Evolutionary conservation across 2,113 vertebrate species (phyloP).

Genomic region (Peromyscus leucopus): DNA sequence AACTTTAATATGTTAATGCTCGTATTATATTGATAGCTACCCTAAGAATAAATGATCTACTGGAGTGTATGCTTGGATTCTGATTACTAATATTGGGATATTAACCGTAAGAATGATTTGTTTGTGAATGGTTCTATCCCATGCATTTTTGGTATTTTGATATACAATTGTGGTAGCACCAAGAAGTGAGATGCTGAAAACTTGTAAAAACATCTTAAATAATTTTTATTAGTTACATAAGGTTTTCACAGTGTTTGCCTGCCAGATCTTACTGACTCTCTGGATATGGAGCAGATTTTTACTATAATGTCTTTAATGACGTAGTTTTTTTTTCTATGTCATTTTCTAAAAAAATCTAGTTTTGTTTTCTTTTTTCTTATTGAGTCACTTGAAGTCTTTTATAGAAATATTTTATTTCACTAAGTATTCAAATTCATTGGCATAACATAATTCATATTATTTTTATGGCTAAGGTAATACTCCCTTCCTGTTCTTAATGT

Average conservation of each 20-base stretch:
- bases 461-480: not conserved
- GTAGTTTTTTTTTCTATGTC: not conserved
- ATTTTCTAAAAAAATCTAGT: not conserved
- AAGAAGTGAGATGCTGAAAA: constrained; percentile 13
- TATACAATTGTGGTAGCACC: not conserved
- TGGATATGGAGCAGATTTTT: not conserved
- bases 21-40: not conserved
- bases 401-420: constrained; percentile 30
- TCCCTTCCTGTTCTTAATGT: not conserved
- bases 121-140: not conserved
- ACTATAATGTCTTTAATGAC: not conserved
- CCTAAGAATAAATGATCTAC: not conserved
- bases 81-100: constrained; percentile 2
- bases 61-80: not conserved
- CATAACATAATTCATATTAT: not conserved
- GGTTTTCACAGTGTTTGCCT: not conserved
- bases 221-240: not conserved
- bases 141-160: not conserved
- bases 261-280: not conserved
- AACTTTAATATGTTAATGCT: not conserved
- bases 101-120: not conserved
- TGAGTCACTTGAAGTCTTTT: not conserved
- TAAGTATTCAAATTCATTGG: not conserved
- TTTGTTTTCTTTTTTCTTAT: not conserved
- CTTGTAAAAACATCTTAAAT: not conserved